These are phyloP conservation scores for Malurus leucopterus DNA, from an alignment of 2,797 vertebrate species.

Conservation along the genomic window DNA sequence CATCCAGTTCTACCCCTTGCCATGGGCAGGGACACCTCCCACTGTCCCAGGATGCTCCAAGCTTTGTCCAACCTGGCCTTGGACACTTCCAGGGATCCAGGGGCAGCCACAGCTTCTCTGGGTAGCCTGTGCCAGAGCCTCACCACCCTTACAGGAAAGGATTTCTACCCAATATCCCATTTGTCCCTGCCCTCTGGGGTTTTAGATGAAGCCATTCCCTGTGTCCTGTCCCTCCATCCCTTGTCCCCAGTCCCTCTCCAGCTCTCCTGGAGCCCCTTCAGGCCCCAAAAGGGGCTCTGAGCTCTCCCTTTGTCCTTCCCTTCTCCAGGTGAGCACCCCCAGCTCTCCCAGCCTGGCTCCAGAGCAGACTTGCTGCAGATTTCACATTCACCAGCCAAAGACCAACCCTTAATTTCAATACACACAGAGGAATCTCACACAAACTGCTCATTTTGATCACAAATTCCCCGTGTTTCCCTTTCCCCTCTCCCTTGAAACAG, in stretches of 20 bases:
- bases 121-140: neutral
- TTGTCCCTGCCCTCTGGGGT: rapidly evolving
- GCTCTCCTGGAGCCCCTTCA: neutral
- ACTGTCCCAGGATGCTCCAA: rapidly evolving
- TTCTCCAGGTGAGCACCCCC: neutral
- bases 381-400: neutral
- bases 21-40: neutral
- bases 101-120: neutral
- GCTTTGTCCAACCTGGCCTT: rapidly evolving
- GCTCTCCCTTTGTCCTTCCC: rapidly evolving
- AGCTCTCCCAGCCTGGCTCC: neutral
- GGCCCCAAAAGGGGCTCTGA: rapidly evolving
- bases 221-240: neutral
- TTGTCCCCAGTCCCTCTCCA: neutral
- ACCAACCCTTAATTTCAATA: neutral
- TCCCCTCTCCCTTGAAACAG: neutral
- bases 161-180: rapidly evolving
- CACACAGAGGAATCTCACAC: neutral
- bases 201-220: neutral
- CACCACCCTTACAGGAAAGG: rapidly evolving
- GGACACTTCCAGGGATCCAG: neutral
- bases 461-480: neutral
- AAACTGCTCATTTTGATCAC: neutral
- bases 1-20: rapidly evolving
- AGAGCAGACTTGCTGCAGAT: neutral